These are phyloP conservation scores for Margarornis squamiger DNA, from an alignment of 2,797 vertebrate species.

Conservation along the genomic window DNA sequence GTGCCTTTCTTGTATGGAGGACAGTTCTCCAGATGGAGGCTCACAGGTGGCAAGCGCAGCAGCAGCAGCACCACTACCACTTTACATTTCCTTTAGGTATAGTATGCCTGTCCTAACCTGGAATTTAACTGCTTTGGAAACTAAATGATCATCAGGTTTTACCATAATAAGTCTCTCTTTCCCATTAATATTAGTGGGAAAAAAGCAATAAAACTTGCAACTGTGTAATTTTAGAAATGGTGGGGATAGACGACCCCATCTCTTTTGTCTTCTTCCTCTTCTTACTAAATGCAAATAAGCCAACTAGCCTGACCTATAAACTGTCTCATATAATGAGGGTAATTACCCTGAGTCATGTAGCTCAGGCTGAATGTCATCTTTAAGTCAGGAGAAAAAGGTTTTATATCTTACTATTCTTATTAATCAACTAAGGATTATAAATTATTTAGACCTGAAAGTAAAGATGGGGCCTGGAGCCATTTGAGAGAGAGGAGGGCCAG, in stretches of 20 bases:
- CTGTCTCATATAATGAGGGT: not conserved
- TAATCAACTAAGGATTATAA: not conserved
- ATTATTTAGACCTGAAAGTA: not conserved
- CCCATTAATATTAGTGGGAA: not conserved
- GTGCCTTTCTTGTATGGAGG: rapidly evolving
- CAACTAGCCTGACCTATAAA: not conserved
- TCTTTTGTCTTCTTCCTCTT: not conserved
- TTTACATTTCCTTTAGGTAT: not conserved
- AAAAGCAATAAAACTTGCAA: not conserved
- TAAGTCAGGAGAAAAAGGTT: not conserved
- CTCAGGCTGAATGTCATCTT: not conserved
- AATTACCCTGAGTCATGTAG: not conserved
- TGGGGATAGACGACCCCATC: not conserved
- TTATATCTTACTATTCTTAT: not conserved
- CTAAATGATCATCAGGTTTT: not conserved
- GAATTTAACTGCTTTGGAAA: not conserved
- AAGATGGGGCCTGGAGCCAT: not conserved
- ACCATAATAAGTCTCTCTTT: not conserved
- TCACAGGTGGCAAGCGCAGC: not conserved
- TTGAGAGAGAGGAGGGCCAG: not conserved
- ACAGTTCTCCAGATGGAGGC: not conserved
- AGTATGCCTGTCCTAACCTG: not conserved
- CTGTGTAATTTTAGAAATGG: not conserved
- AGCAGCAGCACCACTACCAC: rapidly evolving
- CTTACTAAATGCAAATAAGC: not conserved